Evolutionary conservation across 2,888 invertebrate genomes (phyloP).

Genomic region (Chalcis sispes): DNA sequence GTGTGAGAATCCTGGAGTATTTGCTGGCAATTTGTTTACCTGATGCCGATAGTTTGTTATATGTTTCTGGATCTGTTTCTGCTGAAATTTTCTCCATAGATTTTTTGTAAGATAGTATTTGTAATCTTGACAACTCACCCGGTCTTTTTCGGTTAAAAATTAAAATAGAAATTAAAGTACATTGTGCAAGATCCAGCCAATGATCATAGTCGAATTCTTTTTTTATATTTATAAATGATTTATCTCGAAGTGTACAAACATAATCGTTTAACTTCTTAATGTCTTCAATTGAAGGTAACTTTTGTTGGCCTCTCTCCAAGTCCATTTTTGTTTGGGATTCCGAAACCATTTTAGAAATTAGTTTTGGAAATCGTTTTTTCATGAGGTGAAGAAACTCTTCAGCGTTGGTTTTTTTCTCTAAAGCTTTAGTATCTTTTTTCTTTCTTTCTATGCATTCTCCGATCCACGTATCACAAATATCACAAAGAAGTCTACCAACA

Average conservation of each 20-base stretch:
- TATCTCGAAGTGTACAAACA: neutral
- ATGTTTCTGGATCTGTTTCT: neutral
- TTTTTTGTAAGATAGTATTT: neutral
- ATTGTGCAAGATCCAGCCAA: neutral
- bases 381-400: neutral
- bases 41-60: neutral
- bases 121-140: neutral
- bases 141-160: neutral
- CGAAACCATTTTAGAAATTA: neutral
- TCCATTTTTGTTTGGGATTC: neutral
- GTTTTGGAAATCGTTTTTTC: neutral
- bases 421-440: no score
- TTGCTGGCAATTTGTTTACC: neutral
- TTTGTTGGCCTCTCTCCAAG: neutral
- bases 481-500: neutral
- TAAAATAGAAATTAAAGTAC: neutral
- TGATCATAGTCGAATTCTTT: neutral
- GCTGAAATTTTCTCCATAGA: neutral
- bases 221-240: neutral
- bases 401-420: neutral
- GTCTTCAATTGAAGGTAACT: neutral
- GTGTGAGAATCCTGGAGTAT: neutral
- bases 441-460: slow-evolving; percentile 1
- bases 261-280: neutral
- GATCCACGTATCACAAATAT: neutral